Percentiles rank a stretch among this genome's conserved stretches.
Conservation (phyloP, 1,140 invertebrate genomes). For the Pachypsylla venusta region DNA sequence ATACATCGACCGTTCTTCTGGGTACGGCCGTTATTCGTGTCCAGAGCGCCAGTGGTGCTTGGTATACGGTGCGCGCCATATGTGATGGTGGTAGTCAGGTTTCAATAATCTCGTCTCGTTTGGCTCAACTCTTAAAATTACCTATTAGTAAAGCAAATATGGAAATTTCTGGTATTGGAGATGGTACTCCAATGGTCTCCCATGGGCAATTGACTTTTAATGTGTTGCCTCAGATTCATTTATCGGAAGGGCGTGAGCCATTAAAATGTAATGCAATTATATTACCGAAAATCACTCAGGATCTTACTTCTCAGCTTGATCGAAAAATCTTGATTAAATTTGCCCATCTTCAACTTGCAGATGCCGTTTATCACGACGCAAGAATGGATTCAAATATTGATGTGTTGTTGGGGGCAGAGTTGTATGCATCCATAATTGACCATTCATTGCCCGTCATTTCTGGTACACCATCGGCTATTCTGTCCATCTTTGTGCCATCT, state of each 20-base stretch:
- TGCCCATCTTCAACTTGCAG: neutral
- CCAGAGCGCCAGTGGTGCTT: neutral
- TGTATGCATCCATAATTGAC: neutral
- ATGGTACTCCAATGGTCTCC: neutral
- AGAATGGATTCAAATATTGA: neutral
- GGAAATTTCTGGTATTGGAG: neutral
- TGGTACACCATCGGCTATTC: neutral
- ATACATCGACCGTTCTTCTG: neutral
- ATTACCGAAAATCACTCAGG: neutral
- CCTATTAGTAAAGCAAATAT: neutral
- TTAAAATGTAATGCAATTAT: neutral
- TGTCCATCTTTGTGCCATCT: conserved; percentile 32
- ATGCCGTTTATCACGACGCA: neutral
- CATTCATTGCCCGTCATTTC: neutral
- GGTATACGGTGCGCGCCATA: neutral
- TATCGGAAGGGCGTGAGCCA: neutral
- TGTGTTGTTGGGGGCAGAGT: neutral
- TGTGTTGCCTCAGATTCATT: neutral
- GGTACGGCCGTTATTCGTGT: neutral
- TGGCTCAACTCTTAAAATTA: neutral
- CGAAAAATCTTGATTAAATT: neutral
- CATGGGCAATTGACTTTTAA: neutral
- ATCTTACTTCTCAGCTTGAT: neutral
- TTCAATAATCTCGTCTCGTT: neutral
- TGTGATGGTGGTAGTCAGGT: neutral